Percentiles rank a stretch among this genome's conserved stretches.
Evolutionary conservation across 92 coral and sea anemone species (phyloP).

Genomic region (Montipora capitata): DNA sequence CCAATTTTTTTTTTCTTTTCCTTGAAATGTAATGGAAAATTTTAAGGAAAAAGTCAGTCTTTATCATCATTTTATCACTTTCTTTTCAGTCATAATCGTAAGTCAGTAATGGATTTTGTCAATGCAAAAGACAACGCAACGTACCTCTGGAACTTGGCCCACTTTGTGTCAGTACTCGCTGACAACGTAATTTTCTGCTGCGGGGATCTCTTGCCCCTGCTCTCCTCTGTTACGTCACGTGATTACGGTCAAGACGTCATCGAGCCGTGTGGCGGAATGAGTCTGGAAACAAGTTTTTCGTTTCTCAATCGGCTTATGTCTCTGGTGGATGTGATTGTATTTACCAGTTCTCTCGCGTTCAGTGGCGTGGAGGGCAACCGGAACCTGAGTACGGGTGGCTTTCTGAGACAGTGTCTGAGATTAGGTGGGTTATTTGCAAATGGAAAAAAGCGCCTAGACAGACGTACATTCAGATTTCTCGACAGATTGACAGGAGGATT

Average conservation of each 20-base stretch:
- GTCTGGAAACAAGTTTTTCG: constrained; percentile 98
- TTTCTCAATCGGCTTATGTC: constrained; percentile 97
- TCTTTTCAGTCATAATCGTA: constrained; percentile 91
- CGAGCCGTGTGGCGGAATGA: constrained; percentile 99
- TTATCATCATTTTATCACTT: too few species aligned
- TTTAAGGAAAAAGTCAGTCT: not conserved
- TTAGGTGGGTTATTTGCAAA: constrained; percentile 77
- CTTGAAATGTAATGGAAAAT: not conserved
- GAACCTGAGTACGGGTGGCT: constrained; percentile 96
- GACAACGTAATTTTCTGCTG: constrained; percentile 99
- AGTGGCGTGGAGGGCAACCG: constrained; percentile 96
- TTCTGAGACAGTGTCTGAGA: constrained; percentile 95
- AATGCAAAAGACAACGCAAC: constrained; percentile 96
- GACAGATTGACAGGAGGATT: constrained; percentile 5
- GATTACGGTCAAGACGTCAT: constrained; percentile 99
- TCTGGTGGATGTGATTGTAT: constrained; percentile 97
- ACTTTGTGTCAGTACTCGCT: constrained; percentile 95
- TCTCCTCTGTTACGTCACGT: constrained; percentile 99
- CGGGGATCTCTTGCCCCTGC: constrained; percentile 96
- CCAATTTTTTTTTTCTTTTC: not conserved
- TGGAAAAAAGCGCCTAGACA: not conserved
- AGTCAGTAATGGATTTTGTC: constrained; percentile 98
- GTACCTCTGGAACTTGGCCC: constrained; percentile 97
- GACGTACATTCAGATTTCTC: not conserved
- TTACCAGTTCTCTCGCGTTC: constrained; percentile 97